Percentiles rank a stretch among this genome's conserved stretches.
These are phyloP conservation scores for Eupithecia dodoneata DNA, from an alignment of 2,888 invertebrate species.

Conservation along the genomic window DNA sequence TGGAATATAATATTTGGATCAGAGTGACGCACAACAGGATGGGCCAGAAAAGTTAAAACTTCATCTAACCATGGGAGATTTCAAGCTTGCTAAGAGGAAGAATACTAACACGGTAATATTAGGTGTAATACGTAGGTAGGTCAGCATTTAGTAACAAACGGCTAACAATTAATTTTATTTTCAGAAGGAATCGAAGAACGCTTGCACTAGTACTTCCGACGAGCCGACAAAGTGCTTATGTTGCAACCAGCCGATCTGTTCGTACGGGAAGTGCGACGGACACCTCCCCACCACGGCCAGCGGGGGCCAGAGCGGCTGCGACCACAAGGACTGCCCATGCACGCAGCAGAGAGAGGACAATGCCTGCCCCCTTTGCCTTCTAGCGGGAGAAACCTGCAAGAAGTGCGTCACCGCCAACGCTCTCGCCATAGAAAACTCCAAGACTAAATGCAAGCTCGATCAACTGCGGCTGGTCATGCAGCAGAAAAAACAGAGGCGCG, in stretches of 20 bases:
- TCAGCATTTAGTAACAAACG: not conserved
- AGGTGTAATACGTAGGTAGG: conserved; percentile 18
- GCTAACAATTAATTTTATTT: conserved; percentile 42
- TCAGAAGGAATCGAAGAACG: conserved; percentile 74
- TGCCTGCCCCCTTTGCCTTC: conserved; percentile 54
- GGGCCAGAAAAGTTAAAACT: conserved; percentile 22
- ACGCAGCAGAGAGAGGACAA: conserved; percentile 54
- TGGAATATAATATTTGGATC: conserved; percentile 25
- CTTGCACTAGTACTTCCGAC: conserved; percentile 57
- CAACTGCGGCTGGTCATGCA: conserved; percentile 95
- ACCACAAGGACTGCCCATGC: conserved; percentile 33
- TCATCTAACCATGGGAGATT: conserved; percentile 26
- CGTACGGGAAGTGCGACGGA: conserved; percentile 72
- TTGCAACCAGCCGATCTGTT: conserved; percentile 64
- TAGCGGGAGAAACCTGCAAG: conserved; percentile 70
- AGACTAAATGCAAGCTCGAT: conserved; percentile 93
- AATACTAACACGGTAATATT: conserved; percentile 32
- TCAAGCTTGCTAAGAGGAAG: conserved; percentile 24
- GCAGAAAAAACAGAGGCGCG: conserved; percentile 92
- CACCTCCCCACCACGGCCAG: conserved; percentile 36
- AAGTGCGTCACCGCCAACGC: conserved; percentile 76
- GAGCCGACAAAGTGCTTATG: conserved; percentile 61
- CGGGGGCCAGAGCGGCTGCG: conserved; percentile 8
- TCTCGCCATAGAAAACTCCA: conserved; percentile 88
- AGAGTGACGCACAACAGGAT: conserved; percentile 24